Percentiles rank a stretch among this genome's conserved stretches.
These are phyloP conservation scores for Mesoligia furuncula DNA, from an alignment of 2,888 invertebrate genomes.

Conservation along the genomic window DNA sequence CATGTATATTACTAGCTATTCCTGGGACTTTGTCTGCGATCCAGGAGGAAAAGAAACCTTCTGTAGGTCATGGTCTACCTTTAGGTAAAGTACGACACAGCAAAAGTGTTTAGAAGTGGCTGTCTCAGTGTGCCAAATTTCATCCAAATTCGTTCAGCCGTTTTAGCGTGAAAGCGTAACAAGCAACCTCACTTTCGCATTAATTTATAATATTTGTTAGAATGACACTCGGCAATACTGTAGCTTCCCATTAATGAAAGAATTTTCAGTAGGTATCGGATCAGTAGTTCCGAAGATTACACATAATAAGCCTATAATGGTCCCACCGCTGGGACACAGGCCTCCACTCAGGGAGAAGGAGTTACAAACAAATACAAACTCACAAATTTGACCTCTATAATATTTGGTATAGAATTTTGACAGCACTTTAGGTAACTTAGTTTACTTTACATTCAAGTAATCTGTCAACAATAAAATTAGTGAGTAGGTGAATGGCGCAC, in stretches of 20 bases:
- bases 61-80: not conserved
- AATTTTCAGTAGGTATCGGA: not conserved
- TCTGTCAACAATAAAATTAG: constrained; percentile 10
- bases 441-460: not conserved
- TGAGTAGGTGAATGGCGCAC: not conserved
- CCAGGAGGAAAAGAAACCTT: not conserved
- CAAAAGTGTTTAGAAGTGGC: not conserved
- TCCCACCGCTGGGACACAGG: not conserved
- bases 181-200: not conserved
- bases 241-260: not conserved
- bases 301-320: not conserved
- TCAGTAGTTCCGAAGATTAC: not conserved
- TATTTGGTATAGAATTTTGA: not conserved
- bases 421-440: not conserved
- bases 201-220: not conserved
- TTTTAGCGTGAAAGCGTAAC: not conserved
- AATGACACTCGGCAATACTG: not conserved
- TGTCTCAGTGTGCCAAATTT: not conserved
- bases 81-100: not conserved
- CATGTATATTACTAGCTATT: not conserved
- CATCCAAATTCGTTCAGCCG: not conserved
- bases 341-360: not conserved
- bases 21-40: not conserved
- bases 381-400: not conserved
- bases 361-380: not conserved